These are phyloP conservation scores for Gorsachius magnificus DNA, from an alignment of 2,797 vertebrate species.

Conservation along the genomic window DNA sequence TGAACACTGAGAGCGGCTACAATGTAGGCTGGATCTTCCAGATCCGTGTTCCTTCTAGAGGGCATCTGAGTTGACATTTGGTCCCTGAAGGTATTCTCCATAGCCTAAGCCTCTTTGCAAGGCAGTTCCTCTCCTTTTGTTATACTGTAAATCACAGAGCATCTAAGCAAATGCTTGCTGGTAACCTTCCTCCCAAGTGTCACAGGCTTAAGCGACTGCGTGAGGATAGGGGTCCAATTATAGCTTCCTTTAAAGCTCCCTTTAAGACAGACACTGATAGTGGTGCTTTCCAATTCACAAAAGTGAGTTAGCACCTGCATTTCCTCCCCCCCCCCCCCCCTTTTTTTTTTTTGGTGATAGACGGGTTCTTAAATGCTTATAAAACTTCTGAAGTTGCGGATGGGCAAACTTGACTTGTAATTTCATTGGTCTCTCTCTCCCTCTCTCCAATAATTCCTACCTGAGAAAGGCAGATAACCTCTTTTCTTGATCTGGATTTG, in stretches of 20 bases:
- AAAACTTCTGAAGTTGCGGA: neutral
- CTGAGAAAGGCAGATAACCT: neutral
- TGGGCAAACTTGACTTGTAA: neutral
- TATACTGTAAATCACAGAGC: neutral
- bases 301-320: neutral
- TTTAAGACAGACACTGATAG: neutral
- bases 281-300: neutral
- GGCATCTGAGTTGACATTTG: neutral
- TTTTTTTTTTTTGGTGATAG: neutral
- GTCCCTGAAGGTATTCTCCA: neutral
- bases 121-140: neutral
- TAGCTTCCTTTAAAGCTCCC: neutral
- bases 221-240: neutral
- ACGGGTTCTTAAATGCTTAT: neutral
- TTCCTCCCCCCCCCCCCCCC: neutral
- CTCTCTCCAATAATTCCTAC: neutral
- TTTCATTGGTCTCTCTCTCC: neutral
- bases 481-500: conserved; percentile 3
- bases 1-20: neutral
- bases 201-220: neutral
- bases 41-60: neutral
- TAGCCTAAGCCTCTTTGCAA: neutral
- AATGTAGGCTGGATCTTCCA: neutral
- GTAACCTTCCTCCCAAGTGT: neutral
- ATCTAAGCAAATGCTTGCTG: neutral